Base-by-base conservation (phyloP, 2,888 invertebrate genomes). In the Lomographa bimaculata region DNA sequence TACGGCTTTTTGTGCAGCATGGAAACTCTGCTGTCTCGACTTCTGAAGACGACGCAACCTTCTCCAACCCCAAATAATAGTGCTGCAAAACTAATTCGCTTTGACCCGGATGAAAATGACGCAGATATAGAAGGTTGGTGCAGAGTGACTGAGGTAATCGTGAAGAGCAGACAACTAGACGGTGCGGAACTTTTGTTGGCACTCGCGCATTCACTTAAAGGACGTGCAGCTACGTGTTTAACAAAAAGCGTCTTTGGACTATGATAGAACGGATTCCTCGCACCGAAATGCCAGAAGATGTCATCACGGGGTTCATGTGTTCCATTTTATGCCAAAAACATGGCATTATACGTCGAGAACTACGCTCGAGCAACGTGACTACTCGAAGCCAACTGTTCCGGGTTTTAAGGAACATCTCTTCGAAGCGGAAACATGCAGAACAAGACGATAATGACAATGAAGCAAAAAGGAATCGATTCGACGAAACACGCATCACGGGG, bases 171-270 rank as follows among this genome's bases (percentile, higher is more conserved):
- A 6, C 27, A 27, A 0, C 3, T 33, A 3, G 20, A 43, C 6
- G 65, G 60, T 2, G 34, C 47, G 1, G 57, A 61, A 1, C 33
- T 64, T 7, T 40, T 55, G 2, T 3, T 55, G 7, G 34, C 44
- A 0, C 37, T 56, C 0, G 50, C 46, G 0, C 20, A 37, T 6
- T 30, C 54, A 0, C 38, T 58, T 1, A 50, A 51, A 34, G 56
- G 53, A 0, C 42, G 55, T 0, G 58, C 50, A 0, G 50, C 51
- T 1, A 11, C 38, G 0, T 53, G 48, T 19, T 27, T 58, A 0
- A 57, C 55, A 0, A 52, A 50, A 1, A 10, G 19, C 29, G 29
- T 6, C 18, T 29, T 1, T 29, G 29, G 19, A 29, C 5, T n/a
- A 16, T 19, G 4, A 18, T 29, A 5, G 29, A 29, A 8, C 29